Evolutionary conservation across 2,113 vertebrate genomes (phyloP).

Genomic region (Seriola quinqueradiata): DNA sequence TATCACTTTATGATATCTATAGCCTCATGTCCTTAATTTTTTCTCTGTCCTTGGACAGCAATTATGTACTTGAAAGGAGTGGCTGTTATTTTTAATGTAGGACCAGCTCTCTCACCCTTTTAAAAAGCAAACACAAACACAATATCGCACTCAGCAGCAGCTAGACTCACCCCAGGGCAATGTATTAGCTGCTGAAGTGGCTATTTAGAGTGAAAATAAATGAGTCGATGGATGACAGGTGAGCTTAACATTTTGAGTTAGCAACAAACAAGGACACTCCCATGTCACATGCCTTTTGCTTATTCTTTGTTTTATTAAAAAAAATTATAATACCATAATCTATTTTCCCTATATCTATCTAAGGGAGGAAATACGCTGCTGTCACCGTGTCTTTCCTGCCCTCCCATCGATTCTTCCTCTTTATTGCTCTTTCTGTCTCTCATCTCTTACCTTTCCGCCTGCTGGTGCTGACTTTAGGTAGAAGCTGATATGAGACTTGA

Average conservation of each 20-base stretch:
- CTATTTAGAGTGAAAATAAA: constrained; percentile 71
- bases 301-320: neutral
- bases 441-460: constrained; percentile 30
- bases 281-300: neutral
- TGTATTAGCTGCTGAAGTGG: constrained; percentile 74
- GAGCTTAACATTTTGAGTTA: constrained; percentile 62
- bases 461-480: constrained; percentile 45
- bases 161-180: constrained; percentile 56
- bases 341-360: constrained; percentile 1
- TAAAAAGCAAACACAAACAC: constrained; percentile 66
- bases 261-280: constrained; percentile 59
- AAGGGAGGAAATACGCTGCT: constrained; percentile 53
- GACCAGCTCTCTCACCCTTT: constrained; percentile 38
- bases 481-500: constrained; percentile 58
- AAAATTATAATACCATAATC: neutral
- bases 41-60: constrained; percentile 35
- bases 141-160: constrained; percentile 61
- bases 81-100: constrained; percentile 53
- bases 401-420: constrained; percentile 12
- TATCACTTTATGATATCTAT: constrained; percentile 33
- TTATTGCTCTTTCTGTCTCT: constrained; percentile 7
- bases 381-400: constrained; percentile 31
- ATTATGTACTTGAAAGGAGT: constrained; percentile 58
- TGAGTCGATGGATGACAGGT: constrained; percentile 66
- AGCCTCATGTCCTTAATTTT: constrained; percentile 33